A percentile compares a stretch with the other conserved stretches of the same genome.
Conservation (phyloP, 2,888 invertebrate genomes). For the Apoda limacodes region DNA sequence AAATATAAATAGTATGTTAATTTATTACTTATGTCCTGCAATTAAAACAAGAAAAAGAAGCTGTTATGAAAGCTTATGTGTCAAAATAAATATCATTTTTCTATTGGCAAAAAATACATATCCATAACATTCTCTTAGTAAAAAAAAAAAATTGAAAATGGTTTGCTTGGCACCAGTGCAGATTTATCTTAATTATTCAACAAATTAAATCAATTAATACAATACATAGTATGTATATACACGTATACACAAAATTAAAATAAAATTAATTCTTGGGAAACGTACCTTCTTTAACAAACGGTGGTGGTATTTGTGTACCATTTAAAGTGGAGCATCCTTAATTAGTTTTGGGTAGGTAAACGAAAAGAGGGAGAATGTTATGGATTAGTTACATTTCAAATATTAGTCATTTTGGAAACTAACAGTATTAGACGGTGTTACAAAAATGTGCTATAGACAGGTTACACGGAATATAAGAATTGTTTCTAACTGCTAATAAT, state of each 20-base stretch:
- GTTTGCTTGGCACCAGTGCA: constrained; percentile 56
- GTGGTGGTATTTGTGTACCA: constrained; percentile 63
- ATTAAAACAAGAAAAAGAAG: constrained; percentile 39
- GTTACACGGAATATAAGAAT: constrained; percentile 19
- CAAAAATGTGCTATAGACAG: constrained; percentile 33
- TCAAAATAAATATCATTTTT: constrained; percentile 22
- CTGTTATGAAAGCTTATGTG: constrained; percentile 54
- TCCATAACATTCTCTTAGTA: constrained; percentile 61
- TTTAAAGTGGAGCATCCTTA: constrained; percentile 67
- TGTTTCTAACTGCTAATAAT: too few relatives aligned
- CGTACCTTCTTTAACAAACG: constrained; percentile 66
- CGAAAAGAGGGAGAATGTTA: constrained; percentile 69
- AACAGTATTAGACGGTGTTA: constrained; percentile 31
- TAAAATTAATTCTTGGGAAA: constrained; percentile 52
- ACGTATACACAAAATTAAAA: constrained; percentile 57
- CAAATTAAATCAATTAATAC: neutral
- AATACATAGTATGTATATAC: constrained; percentile 21
- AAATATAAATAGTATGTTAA: constrained; percentile 40
- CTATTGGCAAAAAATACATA: constrained; percentile 24
- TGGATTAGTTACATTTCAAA: constrained; percentile 67
- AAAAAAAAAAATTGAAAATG: constrained; percentile 20
- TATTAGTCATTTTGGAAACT: constrained; percentile 34
- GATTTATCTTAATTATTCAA: constrained; percentile 18
- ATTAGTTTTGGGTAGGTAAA: constrained; percentile 65
- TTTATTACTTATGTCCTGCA: constrained; percentile 28